Conservation (phyloP, 2,888 invertebrate species). For the Andrena dorsata region DNA sequence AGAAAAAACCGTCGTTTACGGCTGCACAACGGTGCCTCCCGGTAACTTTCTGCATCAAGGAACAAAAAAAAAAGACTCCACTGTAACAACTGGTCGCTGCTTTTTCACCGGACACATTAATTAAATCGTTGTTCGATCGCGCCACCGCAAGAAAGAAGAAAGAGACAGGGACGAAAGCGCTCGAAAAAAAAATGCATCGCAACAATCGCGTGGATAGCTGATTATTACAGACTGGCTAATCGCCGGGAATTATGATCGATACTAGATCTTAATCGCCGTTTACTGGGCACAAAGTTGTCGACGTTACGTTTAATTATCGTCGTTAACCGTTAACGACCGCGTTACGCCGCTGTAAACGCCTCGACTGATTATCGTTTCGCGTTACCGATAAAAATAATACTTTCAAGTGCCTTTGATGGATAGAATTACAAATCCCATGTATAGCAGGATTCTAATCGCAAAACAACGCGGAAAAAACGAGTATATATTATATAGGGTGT, state of each 20-base stretch:
- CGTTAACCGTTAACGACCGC: constrained; percentile 57
- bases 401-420: constrained; percentile 14
- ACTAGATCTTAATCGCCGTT: constrained; percentile 51
- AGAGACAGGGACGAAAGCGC: neutral
- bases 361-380: constrained; percentile 52
- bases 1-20: constrained; percentile 22
- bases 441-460: too few relatives aligned
- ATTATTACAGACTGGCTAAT: constrained; percentile 24
- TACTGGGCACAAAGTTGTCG: constrained; percentile 40
- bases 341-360: constrained; percentile 53
- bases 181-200: neutral
- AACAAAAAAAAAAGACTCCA: neutral
- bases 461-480: too few relatives aligned
- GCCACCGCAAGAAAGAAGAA: neutral
- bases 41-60: constrained; percentile 16
- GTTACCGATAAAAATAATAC: constrained; percentile 33
- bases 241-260: constrained; percentile 57
- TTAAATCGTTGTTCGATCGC: constrained; percentile 43
- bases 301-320: constrained; percentile 55
- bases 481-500: too few relatives aligned
- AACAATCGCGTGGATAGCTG: neutral
- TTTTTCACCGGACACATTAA: constrained; percentile 27
- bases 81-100: constrained; percentile 6
- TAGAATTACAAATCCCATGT: constrained; percentile 8
- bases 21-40: constrained; percentile 15